These are phyloP conservation scores for Protaetia brevitarsis DNA, from an alignment of 1,140 invertebrate species.

Conservation along the genomic window DNA sequence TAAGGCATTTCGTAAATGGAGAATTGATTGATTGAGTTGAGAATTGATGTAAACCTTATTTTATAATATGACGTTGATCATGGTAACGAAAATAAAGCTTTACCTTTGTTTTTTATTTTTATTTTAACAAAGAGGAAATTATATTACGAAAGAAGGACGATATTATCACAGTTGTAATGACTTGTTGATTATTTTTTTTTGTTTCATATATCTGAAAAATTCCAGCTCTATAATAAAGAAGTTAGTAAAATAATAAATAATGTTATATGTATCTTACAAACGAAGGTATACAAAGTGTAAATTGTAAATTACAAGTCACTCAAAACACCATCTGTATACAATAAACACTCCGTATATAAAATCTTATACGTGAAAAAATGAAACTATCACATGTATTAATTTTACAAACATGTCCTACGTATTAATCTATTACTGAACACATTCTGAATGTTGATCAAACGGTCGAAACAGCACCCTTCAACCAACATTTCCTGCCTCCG, in stretches of 20 bases:
- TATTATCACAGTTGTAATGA: slow-evolving; percentile 17
- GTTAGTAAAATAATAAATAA: too few relatives aligned
- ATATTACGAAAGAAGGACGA: background rate
- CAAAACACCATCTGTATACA: background rate
- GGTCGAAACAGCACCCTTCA: background rate
- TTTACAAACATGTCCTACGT: slow-evolving; percentile 2
- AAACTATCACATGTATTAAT: background rate
- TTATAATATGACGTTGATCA: too few relatives aligned
- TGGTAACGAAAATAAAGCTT: background rate
- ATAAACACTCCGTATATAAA: background rate
- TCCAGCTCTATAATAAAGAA: background rate
- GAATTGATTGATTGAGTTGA: too few relatives aligned
- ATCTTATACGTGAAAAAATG: background rate
- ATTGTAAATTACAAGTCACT: background rate
- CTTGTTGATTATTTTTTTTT: background rate
- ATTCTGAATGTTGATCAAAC: background rate
- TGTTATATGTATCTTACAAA: background rate
- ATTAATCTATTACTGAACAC: background rate
- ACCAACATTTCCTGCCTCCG: background rate
- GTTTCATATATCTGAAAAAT: background rate
- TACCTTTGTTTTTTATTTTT: too few relatives aligned
- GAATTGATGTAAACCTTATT: too few relatives aligned
- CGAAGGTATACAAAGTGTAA: too few relatives aligned
- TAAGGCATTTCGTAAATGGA: too few relatives aligned
- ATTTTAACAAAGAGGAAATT: too few relatives aligned